Evolutionary conservation across 53 echinoderm and acorn worm genomes (phyloP), one percentile per base, ranked within the genome.

Genomic region (Apostichopus leukothele): DNA sequence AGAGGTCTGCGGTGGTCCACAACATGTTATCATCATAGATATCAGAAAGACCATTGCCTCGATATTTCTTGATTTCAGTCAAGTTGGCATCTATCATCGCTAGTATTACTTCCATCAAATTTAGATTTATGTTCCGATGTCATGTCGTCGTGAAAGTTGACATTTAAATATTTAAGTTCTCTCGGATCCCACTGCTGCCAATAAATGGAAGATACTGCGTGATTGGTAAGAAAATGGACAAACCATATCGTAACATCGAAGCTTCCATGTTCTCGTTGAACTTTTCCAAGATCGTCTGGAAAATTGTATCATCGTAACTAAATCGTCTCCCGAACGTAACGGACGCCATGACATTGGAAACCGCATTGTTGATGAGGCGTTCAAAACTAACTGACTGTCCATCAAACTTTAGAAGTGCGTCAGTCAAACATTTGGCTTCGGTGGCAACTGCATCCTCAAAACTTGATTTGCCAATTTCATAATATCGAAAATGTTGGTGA

Each of bases 51-150:
- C 8, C 19, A 25, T 67, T 39, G 4, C 52, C 51, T n/a, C 10
- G 11, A 4, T 18, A 71, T 53, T 87, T 59, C 14, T 87, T 87
- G 1, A 87, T 87, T 75, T 87, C 88, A 9, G 11, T 14, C 74
- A 87, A 9, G 57, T 87, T 74, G 6, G 75, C 88, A 75, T 87
- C 88, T 10, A 75, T 87, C 53, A 75, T 87, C 88, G 10, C 23
- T 74, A 9, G 51, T 9, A 11, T 75, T 75, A 5, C 12, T 6
- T 21, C 3, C 53, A n/a, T 74, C 60, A 21, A 74, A 55, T 2
- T 74, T 52, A 14, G 75, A 19, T 57, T 87, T 52, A 52, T 87
- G 88, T 11, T 87, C 88, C 9, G 4, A 21, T 16, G 54, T 53
- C 9, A 87, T 51, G 20, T 51, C 60, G 22, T 75, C 75, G 12